Evolutionary conservation across 2,113 vertebrate genomes (phyloP).

Genomic region (Aleadryas rufinucha): DNA sequence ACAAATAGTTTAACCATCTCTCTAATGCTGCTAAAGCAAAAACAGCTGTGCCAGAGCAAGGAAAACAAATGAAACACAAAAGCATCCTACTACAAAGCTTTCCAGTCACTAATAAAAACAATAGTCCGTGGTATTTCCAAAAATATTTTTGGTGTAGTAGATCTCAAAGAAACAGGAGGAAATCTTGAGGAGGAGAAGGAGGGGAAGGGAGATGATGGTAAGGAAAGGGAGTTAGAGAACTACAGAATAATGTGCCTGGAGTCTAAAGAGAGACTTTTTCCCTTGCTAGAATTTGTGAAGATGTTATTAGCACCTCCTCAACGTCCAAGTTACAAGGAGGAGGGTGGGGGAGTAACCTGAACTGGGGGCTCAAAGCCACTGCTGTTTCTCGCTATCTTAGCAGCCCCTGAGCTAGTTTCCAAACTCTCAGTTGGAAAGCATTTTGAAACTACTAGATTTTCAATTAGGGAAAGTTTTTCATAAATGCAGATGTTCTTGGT

Average conservation of each 20-base stretch:
- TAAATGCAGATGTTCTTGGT: conserved; percentile 26
- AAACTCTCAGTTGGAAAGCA: background rate
- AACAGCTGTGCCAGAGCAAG: conserved; percentile 75
- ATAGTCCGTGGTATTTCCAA: conserved; percentile 74
- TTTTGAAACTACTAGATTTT: conserved; percentile 46
- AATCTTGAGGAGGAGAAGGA: background rate
- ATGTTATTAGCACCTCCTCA: conserved; percentile 12
- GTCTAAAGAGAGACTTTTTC: background rate
- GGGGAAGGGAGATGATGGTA: background rate
- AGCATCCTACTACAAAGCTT: conserved; percentile 74
- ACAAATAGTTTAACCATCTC: conserved; percentile 72
- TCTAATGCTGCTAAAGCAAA: conserved; percentile 75
- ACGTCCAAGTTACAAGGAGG: background rate
- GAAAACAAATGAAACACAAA: conserved; percentile 76
- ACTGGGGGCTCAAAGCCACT: background rate
- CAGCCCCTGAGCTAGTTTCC: conserved; percentile 14
- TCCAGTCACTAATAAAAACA: conserved; percentile 78
- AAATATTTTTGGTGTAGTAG: conserved; percentile 72
- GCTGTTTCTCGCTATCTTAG: background rate
- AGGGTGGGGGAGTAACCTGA: background rate
- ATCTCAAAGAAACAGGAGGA: conserved; percentile 66
- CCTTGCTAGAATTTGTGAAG: background rate
- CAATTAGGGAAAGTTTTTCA: conserved; percentile 45
- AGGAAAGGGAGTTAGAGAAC: background rate
- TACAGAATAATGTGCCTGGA: background rate